A percentile compares a stretch with the other conserved stretches of the same genome.
phyloP scores from a whole-genome alignment of 1,140 invertebrate genomes.

The Aphelenchoides fujianensis region DNA sequence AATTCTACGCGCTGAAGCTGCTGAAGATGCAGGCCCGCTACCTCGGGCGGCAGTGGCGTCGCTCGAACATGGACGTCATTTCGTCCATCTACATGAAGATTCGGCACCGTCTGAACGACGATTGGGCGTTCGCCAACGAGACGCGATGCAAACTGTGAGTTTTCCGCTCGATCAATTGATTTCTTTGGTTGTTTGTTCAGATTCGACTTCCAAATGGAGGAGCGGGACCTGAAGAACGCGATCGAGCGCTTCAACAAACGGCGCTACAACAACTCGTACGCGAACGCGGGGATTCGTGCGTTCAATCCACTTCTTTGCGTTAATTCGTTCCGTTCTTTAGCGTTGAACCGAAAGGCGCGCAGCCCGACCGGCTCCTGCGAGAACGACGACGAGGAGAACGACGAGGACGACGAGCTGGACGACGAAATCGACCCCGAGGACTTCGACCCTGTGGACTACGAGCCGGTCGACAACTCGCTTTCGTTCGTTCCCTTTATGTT shows the following conservation, averaged over 20 bases:
- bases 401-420: not conserved
- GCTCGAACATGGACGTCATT: constrained; percentile 99
- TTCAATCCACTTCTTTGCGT: no score
- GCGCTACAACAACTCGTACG: constrained; percentile 71
- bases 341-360: not conserved
- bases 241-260: constrained; percentile 93
- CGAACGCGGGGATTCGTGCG: no score
- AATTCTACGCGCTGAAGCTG: constrained; percentile 93
- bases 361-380: not conserved
- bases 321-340: no score
- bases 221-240: constrained; percentile 83
- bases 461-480: constrained; percentile 21
- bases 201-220: constrained; percentile 98
- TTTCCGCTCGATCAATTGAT: no score
- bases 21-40: constrained; percentile 99
- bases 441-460: constrained; percentile 3
- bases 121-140: constrained; percentile 99
- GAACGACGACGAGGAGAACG: not conserved
- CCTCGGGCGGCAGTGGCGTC: constrained; percentile 95
- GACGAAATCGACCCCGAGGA: constrained; percentile 7
- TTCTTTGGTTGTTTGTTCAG: no score
- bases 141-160: constrained; percentile 89
- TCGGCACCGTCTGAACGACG: constrained; percentile 83
- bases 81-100: constrained; percentile 97
- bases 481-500: no score